These are phyloP conservation scores for Apamea monoglypha DNA, from an alignment of 2,888 invertebrate genomes.

Conservation along the genomic window DNA sequence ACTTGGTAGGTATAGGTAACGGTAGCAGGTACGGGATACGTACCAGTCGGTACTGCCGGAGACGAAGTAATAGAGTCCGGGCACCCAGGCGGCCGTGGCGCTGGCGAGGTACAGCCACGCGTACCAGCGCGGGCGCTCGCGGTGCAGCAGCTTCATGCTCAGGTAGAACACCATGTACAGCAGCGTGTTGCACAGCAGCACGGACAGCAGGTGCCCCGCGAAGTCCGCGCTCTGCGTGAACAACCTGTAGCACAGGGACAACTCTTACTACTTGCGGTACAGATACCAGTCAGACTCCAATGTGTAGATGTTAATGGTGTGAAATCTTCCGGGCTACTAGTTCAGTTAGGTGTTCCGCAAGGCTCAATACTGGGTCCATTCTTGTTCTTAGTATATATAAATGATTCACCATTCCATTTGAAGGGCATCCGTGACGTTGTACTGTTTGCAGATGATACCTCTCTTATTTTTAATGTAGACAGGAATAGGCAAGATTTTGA, in stretches of 20 bases:
- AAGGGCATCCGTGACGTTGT: no score
- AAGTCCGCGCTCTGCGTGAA: constrained; percentile 92
- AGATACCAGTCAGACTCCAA: background rate
- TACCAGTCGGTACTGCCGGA: constrained; percentile 70
- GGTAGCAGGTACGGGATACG: background rate
- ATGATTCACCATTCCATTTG: no score
- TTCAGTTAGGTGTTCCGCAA: no score
- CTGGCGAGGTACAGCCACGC: constrained; percentile 92
- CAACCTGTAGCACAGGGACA: constrained; percentile 78
- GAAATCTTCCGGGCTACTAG: no score
- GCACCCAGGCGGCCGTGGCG: constrained; percentile 92
- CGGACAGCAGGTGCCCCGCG: constrained; percentile 94
- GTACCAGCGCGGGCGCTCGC: constrained; percentile 91
- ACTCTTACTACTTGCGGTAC: background rate
- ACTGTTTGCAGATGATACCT: no score
- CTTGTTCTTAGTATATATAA: no score
- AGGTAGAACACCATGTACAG: constrained; percentile 96
- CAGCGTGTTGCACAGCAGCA: constrained; percentile 95
- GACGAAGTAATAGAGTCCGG: constrained; percentile 91
- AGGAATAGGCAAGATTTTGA: no score
- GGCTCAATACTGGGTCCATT: no score
- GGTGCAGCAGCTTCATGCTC: constrained; percentile 94
- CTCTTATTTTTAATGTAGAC: no score
- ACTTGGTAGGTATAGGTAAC: background rate
- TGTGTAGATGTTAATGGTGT: no score